Conservation (phyloP, 2,888 invertebrate species). For the Heliconius cydno region DNA sequence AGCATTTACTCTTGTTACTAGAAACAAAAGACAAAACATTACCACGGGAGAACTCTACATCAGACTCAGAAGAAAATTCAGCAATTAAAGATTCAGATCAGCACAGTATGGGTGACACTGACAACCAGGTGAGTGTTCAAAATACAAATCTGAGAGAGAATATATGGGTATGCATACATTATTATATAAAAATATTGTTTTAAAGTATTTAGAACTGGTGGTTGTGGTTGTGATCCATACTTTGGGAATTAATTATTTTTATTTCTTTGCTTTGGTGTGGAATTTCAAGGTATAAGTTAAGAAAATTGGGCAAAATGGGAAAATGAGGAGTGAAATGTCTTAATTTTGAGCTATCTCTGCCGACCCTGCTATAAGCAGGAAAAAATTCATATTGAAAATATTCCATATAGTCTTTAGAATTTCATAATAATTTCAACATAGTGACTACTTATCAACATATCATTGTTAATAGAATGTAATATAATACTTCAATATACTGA, state of each 20-base stretch:
- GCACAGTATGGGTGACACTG: constrained; percentile 79
- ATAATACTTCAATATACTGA: constrained; percentile 33
- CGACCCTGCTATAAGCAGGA: too few relatives aligned
- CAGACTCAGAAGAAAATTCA: constrained; percentile 85
- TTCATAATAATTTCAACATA: background rate
- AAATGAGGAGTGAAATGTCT: too few relatives aligned
- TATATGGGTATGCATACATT: too few relatives aligned
- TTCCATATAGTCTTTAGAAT: background rate
- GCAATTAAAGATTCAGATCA: constrained; percentile 74
- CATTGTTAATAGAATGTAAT: background rate
- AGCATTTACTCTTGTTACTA: constrained; percentile 44
- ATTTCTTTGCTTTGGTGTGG: background rate
- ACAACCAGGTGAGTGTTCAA: constrained; percentile 71
- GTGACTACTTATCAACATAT: background rate
- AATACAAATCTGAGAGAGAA: background rate
- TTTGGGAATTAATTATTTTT: background rate
- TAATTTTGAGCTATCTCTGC: too few relatives aligned
- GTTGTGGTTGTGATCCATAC: background rate
- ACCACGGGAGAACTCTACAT: constrained; percentile 86
- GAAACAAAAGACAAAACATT: constrained; percentile 76
- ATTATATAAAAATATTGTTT: background rate
- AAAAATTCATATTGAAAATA: background rate
- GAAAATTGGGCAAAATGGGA: too few relatives aligned
- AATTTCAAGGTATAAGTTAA: too few relatives aligned
- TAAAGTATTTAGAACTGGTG: background rate